Conservation (phyloP, 1,140 invertebrate species). For the Phocides pigmalion region DNA sequence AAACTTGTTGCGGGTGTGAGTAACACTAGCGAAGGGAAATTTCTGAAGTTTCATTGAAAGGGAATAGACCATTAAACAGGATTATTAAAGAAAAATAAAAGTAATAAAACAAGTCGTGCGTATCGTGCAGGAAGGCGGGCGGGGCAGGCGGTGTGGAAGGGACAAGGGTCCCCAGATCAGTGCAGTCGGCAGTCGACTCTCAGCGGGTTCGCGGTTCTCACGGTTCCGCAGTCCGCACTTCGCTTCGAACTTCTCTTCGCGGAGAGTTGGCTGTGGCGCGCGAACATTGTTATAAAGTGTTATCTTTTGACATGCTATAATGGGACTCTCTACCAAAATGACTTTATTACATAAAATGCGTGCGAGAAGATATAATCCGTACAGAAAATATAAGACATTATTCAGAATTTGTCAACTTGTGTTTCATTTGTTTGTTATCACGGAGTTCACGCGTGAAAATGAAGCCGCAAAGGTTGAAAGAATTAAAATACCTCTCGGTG, state of each 20-base stretch:
- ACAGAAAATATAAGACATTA: constrained; percentile 38
- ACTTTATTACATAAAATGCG: constrained; percentile 40
- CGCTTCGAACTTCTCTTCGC: constrained; percentile 38
- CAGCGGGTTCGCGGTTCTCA: too few species aligned
- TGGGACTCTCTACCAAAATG: constrained; percentile 17
- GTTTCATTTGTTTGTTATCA: constrained; percentile 50
- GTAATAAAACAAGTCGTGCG: constrained; percentile 75
- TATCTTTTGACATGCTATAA: constrained; percentile 20
- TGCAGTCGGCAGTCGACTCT: constrained; percentile 61
- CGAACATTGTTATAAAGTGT: constrained; percentile 41
- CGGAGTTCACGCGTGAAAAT: constrained; percentile 47
- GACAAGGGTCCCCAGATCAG: constrained; percentile 44
- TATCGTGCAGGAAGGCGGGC: constrained; percentile 60
- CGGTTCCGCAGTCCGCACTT: constrained; percentile 26
- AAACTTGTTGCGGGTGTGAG: constrained; percentile 37
- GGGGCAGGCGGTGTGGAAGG: constrained; percentile 47
- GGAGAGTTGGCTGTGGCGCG: constrained; percentile 42
- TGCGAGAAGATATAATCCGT: constrained; percentile 28
- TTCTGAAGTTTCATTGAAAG: constrained; percentile 62
- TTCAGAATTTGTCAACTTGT: constrained; percentile 53
- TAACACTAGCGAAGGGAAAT: constrained; percentile 54
- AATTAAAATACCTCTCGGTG: constrained; percentile 53
- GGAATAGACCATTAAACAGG: constrained; percentile 75
- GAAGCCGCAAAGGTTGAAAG: constrained; percentile 21
- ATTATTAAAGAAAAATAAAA: constrained; percentile 81